phyloP scores from a whole-genome alignment of 2,888 invertebrate species.

The Euclidia mi region DNA sequence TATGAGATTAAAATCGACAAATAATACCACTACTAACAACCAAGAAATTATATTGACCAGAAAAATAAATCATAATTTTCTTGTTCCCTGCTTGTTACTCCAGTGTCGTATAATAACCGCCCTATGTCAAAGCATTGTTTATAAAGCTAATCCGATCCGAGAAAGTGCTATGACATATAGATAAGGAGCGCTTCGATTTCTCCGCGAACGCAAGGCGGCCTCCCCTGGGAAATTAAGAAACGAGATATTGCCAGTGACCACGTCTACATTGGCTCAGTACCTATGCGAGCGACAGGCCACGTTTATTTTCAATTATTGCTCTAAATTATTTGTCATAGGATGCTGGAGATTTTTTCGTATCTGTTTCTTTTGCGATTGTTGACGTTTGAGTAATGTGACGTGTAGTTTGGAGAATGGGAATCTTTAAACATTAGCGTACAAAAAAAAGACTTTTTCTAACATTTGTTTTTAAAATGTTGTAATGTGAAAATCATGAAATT shows the following conservation, averaged over 20 bases:
- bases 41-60: background rate
- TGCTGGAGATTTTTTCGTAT: conserved; percentile 26
- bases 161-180: conserved; percentile 72
- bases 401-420: no score
- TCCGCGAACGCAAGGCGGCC: conserved; percentile 72
- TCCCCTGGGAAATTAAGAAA: conserved; percentile 87
- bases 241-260: conserved; percentile 81
- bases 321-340: conserved; percentile 51
- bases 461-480: no score
- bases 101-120: conserved; percentile 13
- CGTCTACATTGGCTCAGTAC: conserved; percentile 63
- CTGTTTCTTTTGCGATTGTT: conserved; percentile 13
- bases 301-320: conserved; percentile 59
- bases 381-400: conserved; percentile 14
- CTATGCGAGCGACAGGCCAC: conserved; percentile 38
- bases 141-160: conserved; percentile 72
- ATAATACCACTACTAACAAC: background rate
- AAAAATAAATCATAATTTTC: conserved; percentile 3
- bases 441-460: no score
- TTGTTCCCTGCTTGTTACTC: conserved; percentile 11
- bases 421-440: no score
- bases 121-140: conserved; percentile 63
- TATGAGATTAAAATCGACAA: background rate
- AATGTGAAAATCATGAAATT: no score
- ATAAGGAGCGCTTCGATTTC: conserved; percentile 83